Conservation (phyloP, 2,888 invertebrate species). For the Xestia sexstrigata region DNA sequence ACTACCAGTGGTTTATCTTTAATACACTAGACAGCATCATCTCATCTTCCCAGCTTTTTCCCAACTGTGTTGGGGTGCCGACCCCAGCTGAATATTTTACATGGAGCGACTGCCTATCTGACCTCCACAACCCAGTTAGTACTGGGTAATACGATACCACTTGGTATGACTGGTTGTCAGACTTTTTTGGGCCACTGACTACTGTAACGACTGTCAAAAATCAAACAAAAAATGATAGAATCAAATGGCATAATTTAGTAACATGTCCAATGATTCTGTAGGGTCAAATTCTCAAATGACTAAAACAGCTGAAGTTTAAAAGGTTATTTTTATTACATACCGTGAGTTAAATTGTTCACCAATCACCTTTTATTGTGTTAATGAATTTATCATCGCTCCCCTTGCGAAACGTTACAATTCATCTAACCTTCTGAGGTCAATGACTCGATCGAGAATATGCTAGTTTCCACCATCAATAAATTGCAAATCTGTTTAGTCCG, state of each 20-base stretch:
- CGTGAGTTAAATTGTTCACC: conserved; percentile 39
- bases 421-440: conserved; percentile 45
- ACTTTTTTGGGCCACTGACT: no score
- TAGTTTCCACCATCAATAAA: no score
- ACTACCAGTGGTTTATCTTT: not conserved
- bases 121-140: no score
- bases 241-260: not conserved
- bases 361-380: conserved; percentile 44
- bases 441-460: conserved; percentile 24
- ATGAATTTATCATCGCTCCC: conserved; percentile 54
- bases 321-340: conserved; percentile 20
- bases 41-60: no score
- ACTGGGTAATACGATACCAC: no score
- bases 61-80: no score
- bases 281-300: not conserved
- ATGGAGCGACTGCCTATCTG: no score
- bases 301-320: conserved; percentile 15
- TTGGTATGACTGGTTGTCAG: no score
- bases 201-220: no score
- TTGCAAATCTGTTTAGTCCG: no score
- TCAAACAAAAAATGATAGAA: no score
- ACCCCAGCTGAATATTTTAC: no score
- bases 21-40: not conserved
- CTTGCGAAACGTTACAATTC: conserved; percentile 46
- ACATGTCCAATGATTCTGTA: not conserved